Percentiles rank a stretch among this genome's conserved stretches.
Conservation (phyloP, 2,888 invertebrate species). For the Beris morrisii region DNA sequence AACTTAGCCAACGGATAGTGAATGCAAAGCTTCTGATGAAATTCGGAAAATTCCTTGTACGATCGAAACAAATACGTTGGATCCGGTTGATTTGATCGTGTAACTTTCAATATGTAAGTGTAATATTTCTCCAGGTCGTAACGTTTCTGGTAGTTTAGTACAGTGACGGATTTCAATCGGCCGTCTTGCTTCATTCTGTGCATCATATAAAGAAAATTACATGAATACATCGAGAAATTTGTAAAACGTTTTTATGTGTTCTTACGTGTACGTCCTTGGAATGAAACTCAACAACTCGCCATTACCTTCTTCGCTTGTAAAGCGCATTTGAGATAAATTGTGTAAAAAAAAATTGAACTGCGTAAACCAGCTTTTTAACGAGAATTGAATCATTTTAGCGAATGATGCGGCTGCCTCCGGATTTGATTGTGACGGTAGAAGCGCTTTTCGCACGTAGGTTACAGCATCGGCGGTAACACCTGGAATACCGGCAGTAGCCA, state of each 20-base stretch:
- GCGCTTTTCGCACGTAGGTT: constrained; percentile 85
- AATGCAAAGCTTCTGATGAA: constrained; percentile 90
- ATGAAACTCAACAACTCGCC: constrained; percentile 89
- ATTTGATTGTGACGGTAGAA: constrained; percentile 86
- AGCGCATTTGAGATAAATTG: constrained; percentile 90
- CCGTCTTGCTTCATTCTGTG: constrained; percentile 86
- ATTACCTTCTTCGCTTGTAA: constrained; percentile 82
- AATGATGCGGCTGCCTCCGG: constrained; percentile 96
- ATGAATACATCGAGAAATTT: neutral
- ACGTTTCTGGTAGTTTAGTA: constrained; percentile 89
- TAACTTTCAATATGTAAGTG: constrained; percentile 84
- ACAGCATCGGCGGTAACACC: constrained; percentile 90
- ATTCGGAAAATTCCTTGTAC: constrained; percentile 95
- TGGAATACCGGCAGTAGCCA: constrained; percentile 58
- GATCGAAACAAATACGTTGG: constrained; percentile 88
- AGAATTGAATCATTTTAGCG: constrained; percentile 93
- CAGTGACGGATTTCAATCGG: constrained; percentile 78
- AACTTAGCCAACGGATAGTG: constrained; percentile 90
- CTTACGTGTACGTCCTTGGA: constrained; percentile 90
- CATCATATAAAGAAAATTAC: neutral
- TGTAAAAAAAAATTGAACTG: constrained; percentile 98
- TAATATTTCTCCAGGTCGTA: constrained; percentile 98
- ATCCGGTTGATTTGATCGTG: constrained; percentile 81
- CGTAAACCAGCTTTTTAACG: constrained; percentile 89
- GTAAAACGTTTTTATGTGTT: constrained; percentile 38